Evolutionary conservation across 2,113 vertebrate genomes (phyloP).

Genomic region (Amazona vittata): DNA sequence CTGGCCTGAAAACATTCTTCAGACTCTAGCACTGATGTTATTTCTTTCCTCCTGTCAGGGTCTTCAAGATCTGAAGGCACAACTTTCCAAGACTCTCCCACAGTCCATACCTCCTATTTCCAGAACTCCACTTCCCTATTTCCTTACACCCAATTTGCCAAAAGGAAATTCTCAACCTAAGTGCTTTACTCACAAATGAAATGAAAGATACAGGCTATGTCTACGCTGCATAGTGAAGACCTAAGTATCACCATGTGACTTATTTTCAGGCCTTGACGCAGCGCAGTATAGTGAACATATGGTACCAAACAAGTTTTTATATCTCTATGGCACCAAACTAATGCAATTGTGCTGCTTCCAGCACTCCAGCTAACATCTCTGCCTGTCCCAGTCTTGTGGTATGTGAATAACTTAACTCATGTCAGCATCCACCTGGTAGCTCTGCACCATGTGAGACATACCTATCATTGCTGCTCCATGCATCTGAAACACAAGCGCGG

Average conservation of each 20-base stretch:
- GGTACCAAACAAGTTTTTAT: neutral
- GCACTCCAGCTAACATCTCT: neutral
- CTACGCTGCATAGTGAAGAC: neutral
- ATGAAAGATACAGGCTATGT: neutral
- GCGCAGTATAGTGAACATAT: neutral
- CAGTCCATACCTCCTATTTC: neutral
- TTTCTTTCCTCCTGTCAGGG: neutral
- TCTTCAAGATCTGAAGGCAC: neutral
- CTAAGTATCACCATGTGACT: neutral
- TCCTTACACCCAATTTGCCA: neutral
- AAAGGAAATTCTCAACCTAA: neutral
- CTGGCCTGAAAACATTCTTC: neutral
- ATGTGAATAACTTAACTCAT: neutral
- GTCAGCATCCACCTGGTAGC: neutral
- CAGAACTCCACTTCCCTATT: neutral
- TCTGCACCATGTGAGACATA: neutral
- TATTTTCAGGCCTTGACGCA: neutral
- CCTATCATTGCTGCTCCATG: neutral
- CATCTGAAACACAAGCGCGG: neutral
- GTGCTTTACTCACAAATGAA: neutral
- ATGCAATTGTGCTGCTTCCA: neutral
- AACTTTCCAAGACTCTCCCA: neutral
- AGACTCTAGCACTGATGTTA: neutral
- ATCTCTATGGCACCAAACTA: neutral
- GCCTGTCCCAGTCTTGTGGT: neutral